Conservation (phyloP, 2,797 vertebrate genomes). For the Leptatherina wallacei region DNA sequence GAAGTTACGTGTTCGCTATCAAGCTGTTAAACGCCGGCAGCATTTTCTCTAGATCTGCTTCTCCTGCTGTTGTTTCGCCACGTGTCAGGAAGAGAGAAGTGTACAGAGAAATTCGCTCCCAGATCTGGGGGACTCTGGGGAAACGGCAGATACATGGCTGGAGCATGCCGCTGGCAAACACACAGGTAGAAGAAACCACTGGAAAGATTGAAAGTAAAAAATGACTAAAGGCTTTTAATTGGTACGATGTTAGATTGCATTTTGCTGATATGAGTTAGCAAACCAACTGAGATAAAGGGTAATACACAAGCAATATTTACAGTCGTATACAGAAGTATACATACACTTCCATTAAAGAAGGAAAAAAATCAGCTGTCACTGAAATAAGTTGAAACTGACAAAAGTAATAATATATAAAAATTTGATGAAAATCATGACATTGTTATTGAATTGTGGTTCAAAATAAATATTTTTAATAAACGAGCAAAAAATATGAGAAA, state of each 20-base stretch:
- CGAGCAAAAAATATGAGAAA: too few species aligned
- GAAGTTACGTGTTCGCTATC: background rate
- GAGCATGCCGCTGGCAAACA: conserved; percentile 80
- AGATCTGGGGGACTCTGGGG: conserved; percentile 85
- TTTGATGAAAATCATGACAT: too few species aligned
- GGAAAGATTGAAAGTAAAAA: background rate
- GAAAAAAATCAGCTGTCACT: too few species aligned
- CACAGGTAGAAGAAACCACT: conserved; percentile 68
- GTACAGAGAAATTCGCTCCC: conserved; percentile 85
- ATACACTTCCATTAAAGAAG: too few species aligned
- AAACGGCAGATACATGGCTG: conserved; percentile 86
- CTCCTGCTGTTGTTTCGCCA: conserved; percentile 69
- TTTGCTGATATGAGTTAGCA: background rate
- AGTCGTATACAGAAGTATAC: too few species aligned
- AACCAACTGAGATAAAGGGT: background rate
- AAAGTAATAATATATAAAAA: too few species aligned
- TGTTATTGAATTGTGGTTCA: too few species aligned
- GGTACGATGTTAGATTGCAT: background rate
- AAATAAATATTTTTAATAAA: too few species aligned
- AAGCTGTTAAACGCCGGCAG: conserved; percentile 15
- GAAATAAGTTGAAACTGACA: too few species aligned
- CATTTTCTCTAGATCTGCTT: conserved; percentile 55
- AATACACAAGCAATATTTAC: background rate
- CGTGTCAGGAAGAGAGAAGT: conserved; percentile 83
- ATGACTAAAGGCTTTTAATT: background rate